A percentile compares a stretch with the other conserved stretches of the same genome.
These are phyloP conservation scores for Halcyon smyrnensis DNA, from an alignment of 2,797 vertebrate species.

Conservation along the genomic window DNA sequence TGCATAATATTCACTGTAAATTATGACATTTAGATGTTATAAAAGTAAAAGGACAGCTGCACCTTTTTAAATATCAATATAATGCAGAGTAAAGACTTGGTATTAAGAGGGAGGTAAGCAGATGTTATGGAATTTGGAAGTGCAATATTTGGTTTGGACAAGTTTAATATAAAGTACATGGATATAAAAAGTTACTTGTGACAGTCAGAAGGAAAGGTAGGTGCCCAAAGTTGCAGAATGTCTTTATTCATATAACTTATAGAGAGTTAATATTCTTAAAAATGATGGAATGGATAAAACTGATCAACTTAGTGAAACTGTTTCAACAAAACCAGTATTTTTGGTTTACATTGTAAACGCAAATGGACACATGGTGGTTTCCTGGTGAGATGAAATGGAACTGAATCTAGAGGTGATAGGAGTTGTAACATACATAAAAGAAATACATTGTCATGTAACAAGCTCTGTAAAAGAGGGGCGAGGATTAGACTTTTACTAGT, in stretches of 20 bases:
- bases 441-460: neutral
- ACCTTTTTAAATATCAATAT: slow-evolving; percentile 27
- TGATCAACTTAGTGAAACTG: neutral
- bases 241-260: neutral
- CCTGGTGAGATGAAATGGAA: neutral
- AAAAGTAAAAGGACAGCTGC: slow-evolving; percentile 18
- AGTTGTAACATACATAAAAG: neutral
- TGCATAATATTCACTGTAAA: slow-evolving; percentile 11
- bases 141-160: neutral
- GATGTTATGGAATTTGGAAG: neutral
- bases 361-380: neutral
- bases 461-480: neutral
- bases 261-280: neutral
- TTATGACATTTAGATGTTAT: slow-evolving; percentile 18
- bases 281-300: neutral
- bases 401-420: neutral
- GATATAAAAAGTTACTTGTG: neutral
- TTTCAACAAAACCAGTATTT: neutral
- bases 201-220: neutral
- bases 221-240: neutral
- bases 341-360: neutral
- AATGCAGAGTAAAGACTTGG: neutral
- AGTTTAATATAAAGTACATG: neutral
- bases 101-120: neutral
- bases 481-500: neutral